Conservation (phyloP, 2,888 invertebrate species). For the Ellobium chinense region DNA sequence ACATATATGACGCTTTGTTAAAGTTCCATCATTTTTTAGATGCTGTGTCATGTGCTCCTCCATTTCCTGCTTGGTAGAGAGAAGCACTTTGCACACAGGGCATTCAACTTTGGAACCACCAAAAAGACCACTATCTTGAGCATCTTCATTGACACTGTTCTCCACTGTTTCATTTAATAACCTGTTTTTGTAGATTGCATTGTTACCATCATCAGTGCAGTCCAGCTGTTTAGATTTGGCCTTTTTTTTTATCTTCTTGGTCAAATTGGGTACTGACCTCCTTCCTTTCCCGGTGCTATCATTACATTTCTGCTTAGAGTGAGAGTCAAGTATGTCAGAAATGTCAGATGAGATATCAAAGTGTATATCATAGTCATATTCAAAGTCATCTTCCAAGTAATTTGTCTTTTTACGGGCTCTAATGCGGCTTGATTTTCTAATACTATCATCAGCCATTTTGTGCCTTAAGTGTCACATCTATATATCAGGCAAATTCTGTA, state of each 20-base stretch:
- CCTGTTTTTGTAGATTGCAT: not conserved
- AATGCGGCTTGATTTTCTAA: slow-evolving; percentile 35
- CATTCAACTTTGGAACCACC: not conserved
- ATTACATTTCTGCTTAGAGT: not conserved
- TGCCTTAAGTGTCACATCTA: no score
- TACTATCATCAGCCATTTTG: slow-evolving; percentile 22
- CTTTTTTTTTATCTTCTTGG: not conserved
- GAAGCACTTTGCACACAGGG: not conserved
- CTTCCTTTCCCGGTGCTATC: not conserved
- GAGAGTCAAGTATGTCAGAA: not conserved
- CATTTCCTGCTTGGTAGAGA: not conserved
- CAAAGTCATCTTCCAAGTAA: slow-evolving; percentile 36
- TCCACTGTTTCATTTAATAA: not conserved
- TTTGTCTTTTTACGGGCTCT: slow-evolving; percentile 4
- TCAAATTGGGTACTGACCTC: not conserved
- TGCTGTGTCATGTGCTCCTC: slow-evolving; percentile 6
- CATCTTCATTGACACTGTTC: not conserved
- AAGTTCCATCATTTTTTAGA: not conserved
- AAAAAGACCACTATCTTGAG: no score
- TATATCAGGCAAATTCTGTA: no score
- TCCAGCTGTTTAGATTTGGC: not conserved
- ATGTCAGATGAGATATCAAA: slow-evolving; percentile 17
- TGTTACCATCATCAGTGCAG: not conserved
- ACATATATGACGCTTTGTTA: not conserved
- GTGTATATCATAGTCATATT: slow-evolving; percentile 22